phyloP scores from a whole-genome alignment of 2,113 vertebrate species.

The Notothenia rossii region DNA sequence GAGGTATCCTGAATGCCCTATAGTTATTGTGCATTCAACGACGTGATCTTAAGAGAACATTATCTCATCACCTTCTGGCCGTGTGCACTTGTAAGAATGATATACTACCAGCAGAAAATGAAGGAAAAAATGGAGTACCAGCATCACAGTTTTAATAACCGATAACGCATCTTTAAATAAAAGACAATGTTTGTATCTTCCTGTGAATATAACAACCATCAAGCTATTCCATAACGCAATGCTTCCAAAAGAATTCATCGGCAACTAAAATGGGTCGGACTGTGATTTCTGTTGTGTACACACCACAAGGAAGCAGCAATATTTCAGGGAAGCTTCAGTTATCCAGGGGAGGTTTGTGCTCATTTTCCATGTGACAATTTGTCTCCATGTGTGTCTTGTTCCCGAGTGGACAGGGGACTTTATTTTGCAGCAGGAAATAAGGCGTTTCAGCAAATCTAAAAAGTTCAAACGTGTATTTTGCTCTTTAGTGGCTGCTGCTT shows the following conservation, averaged over 20 bases:
- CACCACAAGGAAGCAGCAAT: constrained; percentile 1
- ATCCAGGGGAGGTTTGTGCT: constrained; percentile 45
- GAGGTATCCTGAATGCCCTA: background rate
- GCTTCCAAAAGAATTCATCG: constrained; percentile 8
- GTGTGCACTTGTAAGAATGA: background rate
- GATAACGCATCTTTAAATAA: background rate
- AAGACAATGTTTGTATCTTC: background rate
- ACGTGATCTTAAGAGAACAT: background rate
- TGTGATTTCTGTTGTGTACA: constrained; percentile 16
- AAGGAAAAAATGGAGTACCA: background rate
- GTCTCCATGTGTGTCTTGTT: constrained; percentile 17
- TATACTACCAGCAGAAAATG: background rate
- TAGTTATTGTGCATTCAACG: constrained; percentile 12
- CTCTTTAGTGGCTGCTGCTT: background rate
- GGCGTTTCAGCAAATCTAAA: constrained; percentile 8
- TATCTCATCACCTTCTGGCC: background rate
- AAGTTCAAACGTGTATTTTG: constrained; percentile 12
- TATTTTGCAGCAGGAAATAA: constrained; percentile 23
- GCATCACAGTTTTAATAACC: background rate
- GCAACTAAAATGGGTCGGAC: constrained; percentile 41
- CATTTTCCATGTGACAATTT: constrained; percentile 37
- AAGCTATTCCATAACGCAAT: background rate
- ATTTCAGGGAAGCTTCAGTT: constrained; percentile 22
- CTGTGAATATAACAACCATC: background rate
- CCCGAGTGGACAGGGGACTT: constrained; percentile 13